phyloP scores from a whole-genome alignment of 2,113 vertebrate species.

The Oncorhynchus masou region DNA sequence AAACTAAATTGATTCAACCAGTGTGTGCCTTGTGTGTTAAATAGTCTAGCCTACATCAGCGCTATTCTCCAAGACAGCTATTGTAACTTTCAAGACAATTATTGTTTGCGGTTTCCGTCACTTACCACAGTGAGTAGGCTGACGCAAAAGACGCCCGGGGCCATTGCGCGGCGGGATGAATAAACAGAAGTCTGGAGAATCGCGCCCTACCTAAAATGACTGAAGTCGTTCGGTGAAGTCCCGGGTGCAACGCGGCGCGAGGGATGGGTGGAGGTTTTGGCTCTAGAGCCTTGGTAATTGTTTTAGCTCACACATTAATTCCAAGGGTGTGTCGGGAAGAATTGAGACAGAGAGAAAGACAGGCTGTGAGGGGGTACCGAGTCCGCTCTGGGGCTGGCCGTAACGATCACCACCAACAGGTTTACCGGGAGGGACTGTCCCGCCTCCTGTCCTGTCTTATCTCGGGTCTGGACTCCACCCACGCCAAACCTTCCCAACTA shows the following conservation, averaged over 20 bases:
- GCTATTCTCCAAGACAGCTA: not conserved
- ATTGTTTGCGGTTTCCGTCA: not conserved
- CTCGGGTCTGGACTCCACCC: slow-evolving; percentile 3
- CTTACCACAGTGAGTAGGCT: slow-evolving; percentile 6
- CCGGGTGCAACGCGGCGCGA: not conserved
- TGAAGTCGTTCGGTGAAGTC: not conserved
- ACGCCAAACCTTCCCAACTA: not conserved
- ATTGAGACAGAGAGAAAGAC: not conserved
- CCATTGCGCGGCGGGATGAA: not conserved
- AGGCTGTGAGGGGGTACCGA: not conserved
- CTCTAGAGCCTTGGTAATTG: not conserved
- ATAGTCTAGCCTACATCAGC: too few species aligned
- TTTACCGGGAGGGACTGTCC: not conserved
- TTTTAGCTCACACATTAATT: not conserved
- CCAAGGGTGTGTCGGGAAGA: not conserved
- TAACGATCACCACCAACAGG: not conserved
- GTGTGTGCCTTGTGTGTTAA: too few species aligned
- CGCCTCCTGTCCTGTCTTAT: not conserved
- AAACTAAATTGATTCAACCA: too few species aligned
- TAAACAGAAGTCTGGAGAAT: not conserved
- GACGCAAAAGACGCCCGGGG: slow-evolving; percentile 5
- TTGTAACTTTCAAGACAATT: not conserved
- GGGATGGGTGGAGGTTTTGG: not conserved
- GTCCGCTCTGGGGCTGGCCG: not conserved
- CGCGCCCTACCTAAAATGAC: not conserved